Percentiles rank a stretch among this genome's conserved stretches.
phyloP scores from a whole-genome alignment of 2,113 vertebrate genomes.

The Lamprologus speciosus region DNA sequence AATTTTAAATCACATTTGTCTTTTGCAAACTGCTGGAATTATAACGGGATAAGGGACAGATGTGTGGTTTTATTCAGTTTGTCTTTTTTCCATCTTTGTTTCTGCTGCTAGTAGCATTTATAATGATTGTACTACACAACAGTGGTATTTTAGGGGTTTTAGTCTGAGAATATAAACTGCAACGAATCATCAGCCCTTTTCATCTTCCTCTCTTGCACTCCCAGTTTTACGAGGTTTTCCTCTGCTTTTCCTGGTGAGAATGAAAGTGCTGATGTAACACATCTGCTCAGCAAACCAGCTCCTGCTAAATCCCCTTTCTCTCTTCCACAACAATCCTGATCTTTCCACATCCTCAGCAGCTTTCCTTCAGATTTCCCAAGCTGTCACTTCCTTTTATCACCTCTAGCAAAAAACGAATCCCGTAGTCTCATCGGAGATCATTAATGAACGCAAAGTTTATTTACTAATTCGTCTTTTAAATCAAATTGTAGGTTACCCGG shows the following conservation, averaged over 20 bases:
- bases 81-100: background rate
- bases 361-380: background rate
- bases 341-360: background rate
- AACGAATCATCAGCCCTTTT: background rate
- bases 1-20: rapidly evolving
- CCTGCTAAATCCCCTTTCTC: background rate
- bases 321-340: background rate
- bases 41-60: background rate
- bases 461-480: background rate
- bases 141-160: background rate
- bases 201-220: background rate
- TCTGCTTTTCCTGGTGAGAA: background rate
- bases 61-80: background rate
- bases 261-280: background rate
- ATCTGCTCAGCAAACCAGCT: background rate
- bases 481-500: background rate
- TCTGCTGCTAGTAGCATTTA: background rate
- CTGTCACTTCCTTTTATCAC: background rate
- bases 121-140: background rate
- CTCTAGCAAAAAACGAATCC: background rate
- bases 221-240: background rate
- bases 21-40: background rate
- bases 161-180: rapidly evolving
- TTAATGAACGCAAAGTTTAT: background rate
- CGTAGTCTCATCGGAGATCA: background rate